Conservation (phyloP, 2,888 invertebrate species). For the Brenthis hecate region DNA sequence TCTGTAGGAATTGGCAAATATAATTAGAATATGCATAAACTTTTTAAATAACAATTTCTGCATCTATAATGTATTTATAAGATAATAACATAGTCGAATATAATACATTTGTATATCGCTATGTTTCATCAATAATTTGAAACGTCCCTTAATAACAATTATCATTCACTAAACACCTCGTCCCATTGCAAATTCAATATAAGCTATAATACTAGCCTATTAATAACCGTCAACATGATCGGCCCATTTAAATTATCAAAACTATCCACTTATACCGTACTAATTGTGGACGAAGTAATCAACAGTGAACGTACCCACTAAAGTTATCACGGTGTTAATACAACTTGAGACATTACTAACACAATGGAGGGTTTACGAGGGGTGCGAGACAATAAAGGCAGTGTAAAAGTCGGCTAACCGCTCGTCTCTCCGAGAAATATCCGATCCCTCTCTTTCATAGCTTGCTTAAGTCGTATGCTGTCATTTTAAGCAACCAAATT, state of each 20-base stretch:
- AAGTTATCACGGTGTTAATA: slow-evolving; percentile 75
- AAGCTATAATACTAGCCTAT: slow-evolving; percentile 61
- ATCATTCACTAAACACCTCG: slow-evolving; percentile 60
- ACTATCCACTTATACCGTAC: slow-evolving; percentile 62
- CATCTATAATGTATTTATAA: neutral
- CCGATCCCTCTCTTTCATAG: slow-evolving; percentile 68
- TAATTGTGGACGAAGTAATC: slow-evolving; percentile 63
- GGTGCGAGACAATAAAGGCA: slow-evolving; percentile 75
- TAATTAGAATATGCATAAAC: neutral
- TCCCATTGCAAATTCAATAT: slow-evolving; percentile 72
- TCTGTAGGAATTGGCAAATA: slow-evolving; percentile 19
- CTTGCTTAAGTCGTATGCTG: slow-evolving; percentile 55
- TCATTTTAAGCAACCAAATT: slow-evolving; percentile 56
- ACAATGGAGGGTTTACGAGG: slow-evolving; percentile 72
- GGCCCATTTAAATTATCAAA: slow-evolving; percentile 73
- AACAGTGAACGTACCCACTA: slow-evolving; percentile 52
- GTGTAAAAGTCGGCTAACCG: slow-evolving; percentile 77
- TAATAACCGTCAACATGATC: slow-evolving; percentile 63
- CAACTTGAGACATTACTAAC: slow-evolving; percentile 73
- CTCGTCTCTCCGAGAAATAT: slow-evolving; percentile 63
- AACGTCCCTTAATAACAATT: slow-evolving; percentile 32
- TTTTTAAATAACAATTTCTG: slow-evolving; percentile 2
- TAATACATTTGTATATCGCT: slow-evolving; percentile 6
- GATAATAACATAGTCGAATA: neutral
- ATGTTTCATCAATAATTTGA: slow-evolving; percentile 22